Base-by-base conservation (phyloP, 2,888 invertebrate species). In the Calliopum simillimum region DNA sequence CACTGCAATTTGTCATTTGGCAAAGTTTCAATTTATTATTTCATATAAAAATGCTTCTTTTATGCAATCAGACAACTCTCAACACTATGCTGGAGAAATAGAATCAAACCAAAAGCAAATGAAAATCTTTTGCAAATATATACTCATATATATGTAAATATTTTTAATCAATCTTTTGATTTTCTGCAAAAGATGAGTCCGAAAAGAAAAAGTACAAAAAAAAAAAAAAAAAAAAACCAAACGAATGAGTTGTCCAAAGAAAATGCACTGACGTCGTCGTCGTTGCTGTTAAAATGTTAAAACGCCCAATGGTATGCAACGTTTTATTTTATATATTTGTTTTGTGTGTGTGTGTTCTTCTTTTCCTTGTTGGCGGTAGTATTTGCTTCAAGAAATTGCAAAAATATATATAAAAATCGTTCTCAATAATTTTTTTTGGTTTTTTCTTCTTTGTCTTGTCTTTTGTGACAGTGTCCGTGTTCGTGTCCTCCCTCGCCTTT, bases 111-210 rank as follows among this genome's bases (percentile, higher is more conserved):
- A 66, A 61, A 55, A 55, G 46, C 44, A 46, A 33, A 66, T 55
- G 23, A 56, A 49, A 67, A 44, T 59, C 67, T 67, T 67, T 41
- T 59, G 49, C 58, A 59, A 67, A 59, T 49, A 67, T 47, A n/a
- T 33, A 8, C 8, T 33, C 33, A 8, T 33, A 67, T 59, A n/a
- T n/a, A n/a, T n/a, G n/a, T n/a, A 49, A 67, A 67, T 59, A 67
- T 67, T 67, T 67, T 67, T 67, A 67, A 67, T 67, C 67, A 67
- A 67, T 67, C 67, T 67, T 67, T 49, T 33, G 67, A 41, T 58
- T n/a, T n/a, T n/a, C n/a, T 49, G 58, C 59, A 59, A 53, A 43
- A 23, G 14, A 43, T 8, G 53, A 44, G 49, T 49, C 41, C 67
- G 16, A 41, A 59, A 67, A 59, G 49, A 33, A 33, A 33, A 33